A percentile compares a stretch with the other conserved stretches of the same genome.
Evolutionary conservation across 2,888 invertebrate genomes (phyloP).

Genomic region (Lithophane leautieri): DNA sequence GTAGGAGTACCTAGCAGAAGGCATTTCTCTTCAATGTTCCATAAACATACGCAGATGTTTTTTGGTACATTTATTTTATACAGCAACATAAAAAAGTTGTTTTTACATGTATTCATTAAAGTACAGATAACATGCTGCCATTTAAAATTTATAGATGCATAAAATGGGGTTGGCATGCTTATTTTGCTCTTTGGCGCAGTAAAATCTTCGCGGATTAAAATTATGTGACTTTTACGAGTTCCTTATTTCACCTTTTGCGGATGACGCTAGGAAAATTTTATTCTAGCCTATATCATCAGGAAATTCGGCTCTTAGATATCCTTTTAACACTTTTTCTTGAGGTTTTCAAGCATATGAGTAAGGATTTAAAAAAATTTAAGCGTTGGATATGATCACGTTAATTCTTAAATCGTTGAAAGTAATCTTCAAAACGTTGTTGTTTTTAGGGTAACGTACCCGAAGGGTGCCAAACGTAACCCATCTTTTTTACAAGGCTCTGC

Average conservation of each 20-base stretch:
- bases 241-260: slow-evolving; percentile 54
- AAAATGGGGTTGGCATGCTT: slow-evolving; percentile 61
- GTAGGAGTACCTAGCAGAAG: neutral
- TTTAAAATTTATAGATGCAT: slow-evolving; percentile 63
- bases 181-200: slow-evolving; percentile 65
- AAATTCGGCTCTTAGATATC: slow-evolving; percentile 14
- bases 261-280: slow-evolving; percentile 56
- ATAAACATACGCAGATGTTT: neutral
- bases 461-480: no score
- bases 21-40: neutral
- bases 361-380: neutral
- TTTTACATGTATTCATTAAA: slow-evolving; percentile 40
- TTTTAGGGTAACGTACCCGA: no score
- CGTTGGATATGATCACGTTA: neutral
- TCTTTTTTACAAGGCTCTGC: no score
- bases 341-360: neutral
- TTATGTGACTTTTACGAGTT: slow-evolving; percentile 69
- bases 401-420: neutral
- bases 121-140: slow-evolving; percentile 56
- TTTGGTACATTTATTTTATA: neutral
- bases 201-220: slow-evolving; percentile 69
- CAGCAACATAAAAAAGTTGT: neutral
- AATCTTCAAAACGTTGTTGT: neutral
- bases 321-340: slow-evolving; percentile 10
- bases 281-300: slow-evolving; percentile 28